Percentiles rank a stretch among this genome's conserved stretches.
Evolutionary conservation across 2,888 invertebrate genomes (phyloP).

Genomic region (Phaedon cochleariae): DNA sequence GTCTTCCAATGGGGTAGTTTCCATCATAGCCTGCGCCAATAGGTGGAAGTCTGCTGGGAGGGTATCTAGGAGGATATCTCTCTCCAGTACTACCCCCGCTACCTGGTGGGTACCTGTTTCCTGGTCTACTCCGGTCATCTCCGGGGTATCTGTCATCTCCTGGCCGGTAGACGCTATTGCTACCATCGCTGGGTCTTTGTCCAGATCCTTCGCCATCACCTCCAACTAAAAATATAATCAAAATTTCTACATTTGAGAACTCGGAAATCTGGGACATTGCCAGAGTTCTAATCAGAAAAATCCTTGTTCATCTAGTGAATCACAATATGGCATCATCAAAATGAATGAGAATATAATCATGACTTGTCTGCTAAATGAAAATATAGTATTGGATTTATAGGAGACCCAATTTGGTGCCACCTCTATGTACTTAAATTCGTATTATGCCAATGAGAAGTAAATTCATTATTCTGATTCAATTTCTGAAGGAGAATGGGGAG

Average conservation of each 20-base stretch:
- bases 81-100: constrained; percentile 40
- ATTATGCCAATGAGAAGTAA: too few species aligned
- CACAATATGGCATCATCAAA: too few species aligned
- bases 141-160: constrained; percentile 40
- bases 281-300: too few species aligned
- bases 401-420: too few species aligned
- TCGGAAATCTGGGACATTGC: too few species aligned
- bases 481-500: too few species aligned
- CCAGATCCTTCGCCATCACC: constrained; percentile 51
- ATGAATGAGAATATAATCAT: too few species aligned
- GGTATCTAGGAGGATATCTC: constrained; percentile 43
- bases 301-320: too few species aligned
- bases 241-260: background rate
- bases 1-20: constrained; percentile 42
- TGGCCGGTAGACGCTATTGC: constrained; percentile 31
- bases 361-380: too few species aligned
- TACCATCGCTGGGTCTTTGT: constrained; percentile 35
- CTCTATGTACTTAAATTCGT: too few species aligned
- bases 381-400: too few species aligned
- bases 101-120: constrained; percentile 45
- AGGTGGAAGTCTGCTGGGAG: constrained; percentile 51
- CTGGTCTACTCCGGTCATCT: constrained; percentile 43
- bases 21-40: constrained; percentile 54
- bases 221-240: constrained; percentile 44
- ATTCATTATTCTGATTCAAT: too few species aligned